Evolutionary conservation across 2,888 invertebrate genomes (phyloP).

Genomic region (Eristalis pertinax): DNA sequence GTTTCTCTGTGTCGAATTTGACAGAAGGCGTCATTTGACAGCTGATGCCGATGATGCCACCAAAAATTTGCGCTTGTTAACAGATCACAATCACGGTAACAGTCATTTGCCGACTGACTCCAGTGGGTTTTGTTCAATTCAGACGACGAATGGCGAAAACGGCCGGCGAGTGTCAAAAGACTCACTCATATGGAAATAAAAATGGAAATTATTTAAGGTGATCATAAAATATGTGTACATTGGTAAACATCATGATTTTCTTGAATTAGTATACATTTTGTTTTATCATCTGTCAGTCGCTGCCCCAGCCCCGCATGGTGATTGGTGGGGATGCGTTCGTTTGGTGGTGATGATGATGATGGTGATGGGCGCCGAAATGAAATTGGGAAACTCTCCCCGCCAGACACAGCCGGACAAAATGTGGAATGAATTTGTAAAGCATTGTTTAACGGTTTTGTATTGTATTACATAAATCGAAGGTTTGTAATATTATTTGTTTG

Average conservation of each 20-base stretch:
- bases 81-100: background rate
- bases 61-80: conserved; percentile 20
- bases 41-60: conserved; percentile 10
- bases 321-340: conserved; percentile 1
- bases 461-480: conserved; percentile 49
- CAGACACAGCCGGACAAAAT: conserved; percentile 6
- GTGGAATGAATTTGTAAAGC: conserved; percentile 49
- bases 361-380: conserved; percentile 14
- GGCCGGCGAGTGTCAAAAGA: background rate
- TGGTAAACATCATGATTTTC: conserved; percentile 33
- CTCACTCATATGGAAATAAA: conserved; percentile 10
- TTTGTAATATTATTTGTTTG: conserved; percentile 54
- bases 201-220: conserved; percentile 52
- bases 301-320: conserved; percentile 22
- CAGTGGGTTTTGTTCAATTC: background rate
- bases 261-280: conserved; percentile 46
- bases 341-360: background rate
- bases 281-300: conserved; percentile 12
- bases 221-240: conserved; percentile 45
- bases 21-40: conserved; percentile 23
- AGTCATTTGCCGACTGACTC: background rate
- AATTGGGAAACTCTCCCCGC: conserved; percentile 34
- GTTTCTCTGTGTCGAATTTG: conserved; percentile 20
- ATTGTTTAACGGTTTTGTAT: conserved; percentile 24
- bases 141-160: background rate